A percentile compares a stretch with the other conserved stretches of the same genome.
Conservation (phyloP, 2,113 vertebrate genomes). For the Zosterops borbonicus region DNA sequence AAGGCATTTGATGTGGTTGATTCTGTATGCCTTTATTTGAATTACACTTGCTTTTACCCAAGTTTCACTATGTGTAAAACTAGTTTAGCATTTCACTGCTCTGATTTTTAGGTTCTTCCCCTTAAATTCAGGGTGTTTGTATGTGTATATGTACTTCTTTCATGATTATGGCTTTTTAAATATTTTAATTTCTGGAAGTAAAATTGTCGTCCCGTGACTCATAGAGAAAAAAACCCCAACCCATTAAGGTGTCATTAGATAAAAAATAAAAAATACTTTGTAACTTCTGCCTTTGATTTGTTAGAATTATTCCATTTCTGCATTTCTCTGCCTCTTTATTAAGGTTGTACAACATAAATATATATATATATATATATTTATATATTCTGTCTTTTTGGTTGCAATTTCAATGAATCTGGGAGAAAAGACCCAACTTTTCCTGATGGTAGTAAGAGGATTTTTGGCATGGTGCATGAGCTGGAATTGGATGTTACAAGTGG, state of each 20-base stretch:
- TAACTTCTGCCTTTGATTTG: not conserved
- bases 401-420: not conserved
- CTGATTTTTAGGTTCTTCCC: not conserved
- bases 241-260: not conserved
- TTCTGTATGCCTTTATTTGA: not conserved
- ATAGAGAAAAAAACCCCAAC: not conserved
- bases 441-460: not conserved
- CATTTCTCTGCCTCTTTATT: not conserved
- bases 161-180: not conserved
- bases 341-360: not conserved
- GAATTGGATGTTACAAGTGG: not conserved
- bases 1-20: constrained; percentile 45
- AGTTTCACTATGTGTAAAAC: constrained; percentile 13
- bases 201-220: not conserved
- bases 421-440: not conserved
- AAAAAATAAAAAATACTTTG: not conserved
- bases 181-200: not conserved
- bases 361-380: too few relatives aligned
- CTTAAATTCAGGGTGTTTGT: not conserved
- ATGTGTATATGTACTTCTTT: not conserved
- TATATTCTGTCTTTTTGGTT: not conserved
- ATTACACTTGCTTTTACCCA: not conserved
- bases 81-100: not conserved
- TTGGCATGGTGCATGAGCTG: not conserved
- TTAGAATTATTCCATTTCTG: not conserved